Percentiles rank a stretch among this genome's conserved stretches.
phyloP scores from a whole-genome alignment of 1,140 invertebrate species.

The Zaprionus vittiger region DNA sequence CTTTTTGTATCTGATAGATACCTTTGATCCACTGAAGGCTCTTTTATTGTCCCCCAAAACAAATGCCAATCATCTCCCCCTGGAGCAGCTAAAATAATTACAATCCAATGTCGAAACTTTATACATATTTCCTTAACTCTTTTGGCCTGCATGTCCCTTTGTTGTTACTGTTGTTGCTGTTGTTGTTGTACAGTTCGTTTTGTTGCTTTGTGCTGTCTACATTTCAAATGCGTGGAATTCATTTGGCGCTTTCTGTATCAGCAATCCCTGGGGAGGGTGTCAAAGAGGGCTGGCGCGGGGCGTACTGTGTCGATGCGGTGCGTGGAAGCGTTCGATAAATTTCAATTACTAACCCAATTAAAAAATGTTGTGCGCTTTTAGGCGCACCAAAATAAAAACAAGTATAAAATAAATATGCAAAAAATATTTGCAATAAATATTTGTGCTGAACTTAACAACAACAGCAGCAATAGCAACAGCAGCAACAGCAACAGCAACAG shows the following conservation, averaged over 20 bases:
- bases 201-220: slow-evolving; percentile 36
- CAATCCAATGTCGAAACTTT: background rate
- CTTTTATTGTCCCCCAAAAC: background rate
- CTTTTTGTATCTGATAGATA: slow-evolving; percentile 1
- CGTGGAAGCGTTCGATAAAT: slow-evolving; percentile 77
- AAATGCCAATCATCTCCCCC: background rate
- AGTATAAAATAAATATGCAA: slow-evolving; percentile 41
- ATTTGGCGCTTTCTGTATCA: slow-evolving; percentile 56
- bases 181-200: slow-evolving; percentile 11
- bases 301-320: slow-evolving; percentile 33
- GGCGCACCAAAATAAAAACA: slow-evolving; percentile 70
- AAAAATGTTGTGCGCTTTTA: slow-evolving; percentile 81
- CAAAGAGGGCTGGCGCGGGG: background rate
- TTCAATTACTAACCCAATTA: slow-evolving; percentile 83
- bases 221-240: slow-evolving; percentile 57
- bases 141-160: slow-evolving; percentile 9
- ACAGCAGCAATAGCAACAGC: slow-evolving; percentile 3
- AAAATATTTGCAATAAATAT: slow-evolving; percentile 44
- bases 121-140: slow-evolving; percentile 16
- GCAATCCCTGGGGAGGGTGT: slow-evolving; percentile 10
- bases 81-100: slow-evolving; percentile 5
- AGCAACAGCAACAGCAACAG: slow-evolving; percentile 19
- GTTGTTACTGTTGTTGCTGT: background rate
- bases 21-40: background rate
- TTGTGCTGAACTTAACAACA: slow-evolving; percentile 12